Evolutionary conservation across 2,797 vertebrate genomes (phyloP).

Genomic region (Dromococcyx pavoninus): DNA sequence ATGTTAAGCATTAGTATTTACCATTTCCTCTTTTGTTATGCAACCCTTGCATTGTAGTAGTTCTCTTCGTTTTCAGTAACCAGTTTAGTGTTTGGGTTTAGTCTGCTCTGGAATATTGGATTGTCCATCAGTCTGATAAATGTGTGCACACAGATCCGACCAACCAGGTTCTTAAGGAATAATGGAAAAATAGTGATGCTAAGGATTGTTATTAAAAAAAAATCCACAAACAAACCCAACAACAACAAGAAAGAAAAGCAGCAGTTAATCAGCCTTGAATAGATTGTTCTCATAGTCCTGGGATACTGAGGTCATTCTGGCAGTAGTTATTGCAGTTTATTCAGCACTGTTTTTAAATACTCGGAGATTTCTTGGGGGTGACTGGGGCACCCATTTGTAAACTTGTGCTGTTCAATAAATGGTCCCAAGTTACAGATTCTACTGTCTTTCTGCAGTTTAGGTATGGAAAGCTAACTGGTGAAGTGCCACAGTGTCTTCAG

Average conservation of each 20-base stretch:
- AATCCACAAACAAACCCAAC: no score
- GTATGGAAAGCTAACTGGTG: background rate
- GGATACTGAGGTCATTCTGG: background rate
- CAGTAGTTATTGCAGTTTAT: slow-evolving; percentile 16
- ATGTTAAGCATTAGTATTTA: background rate
- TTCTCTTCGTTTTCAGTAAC: slow-evolving; percentile 23
- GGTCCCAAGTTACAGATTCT: background rate
- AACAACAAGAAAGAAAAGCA: background rate
- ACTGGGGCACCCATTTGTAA: background rate
- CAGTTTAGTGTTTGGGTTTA: background rate
- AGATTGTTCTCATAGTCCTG: background rate
- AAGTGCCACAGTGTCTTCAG: background rate
- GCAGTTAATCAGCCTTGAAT: background rate
- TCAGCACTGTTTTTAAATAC: slow-evolving; percentile 9
- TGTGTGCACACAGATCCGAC: background rate
- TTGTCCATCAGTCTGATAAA: background rate
- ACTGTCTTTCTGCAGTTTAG: background rate
- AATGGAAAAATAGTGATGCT: background rate
- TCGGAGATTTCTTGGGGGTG: background rate
- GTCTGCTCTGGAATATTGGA: background rate
- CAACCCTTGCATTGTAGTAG: background rate
- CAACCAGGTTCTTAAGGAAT: background rate
- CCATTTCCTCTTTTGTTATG: background rate
- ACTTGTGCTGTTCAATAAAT: background rate
- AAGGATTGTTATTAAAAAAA: background rate